Evolutionary conservation across 2,113 vertebrate genomes (phyloP), one percentile per base, ranked within the genome.

Genomic region (Microtus oregoni): DNA sequence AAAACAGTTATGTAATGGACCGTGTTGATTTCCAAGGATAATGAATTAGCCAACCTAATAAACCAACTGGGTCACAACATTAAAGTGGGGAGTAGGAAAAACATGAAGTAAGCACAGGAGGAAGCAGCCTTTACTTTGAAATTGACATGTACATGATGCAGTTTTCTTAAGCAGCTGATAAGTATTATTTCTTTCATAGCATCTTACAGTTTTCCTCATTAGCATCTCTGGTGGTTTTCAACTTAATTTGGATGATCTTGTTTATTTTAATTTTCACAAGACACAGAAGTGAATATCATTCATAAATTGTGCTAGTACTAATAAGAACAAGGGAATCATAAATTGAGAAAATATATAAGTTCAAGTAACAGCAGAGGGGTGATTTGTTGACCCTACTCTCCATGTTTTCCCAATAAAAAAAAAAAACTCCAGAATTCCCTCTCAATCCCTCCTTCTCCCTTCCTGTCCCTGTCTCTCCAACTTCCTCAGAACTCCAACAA

Each of bases 31-130:
- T 94, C 52, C 72, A 95, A 96, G 75, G 92, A 93, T 68, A 93
- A 92, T 89, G 96, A 97, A 97, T 96, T 89, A 86, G 85, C 61
- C 87, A 83, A 89, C 50, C 47, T 97, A 92, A 94, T 90, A 98
- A 91, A 97, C 44, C 96, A 96, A 55, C 8, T 67, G 58, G 63
- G 93, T 97, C 52, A 95, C 38, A 97, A 79, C 97, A 97, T 67
- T 77, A 90, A 96, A 94, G 65, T 55, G 50, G 79, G 79, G 52
- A 78, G 47, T 75, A 90, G 91, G 88, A 63, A 86, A 76, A 91
- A 75, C 73, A 38, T 50, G 19, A 41, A 73, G 52, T 96, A 17
- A 67, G 72, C 6, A 41, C 70, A 41, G 4, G 50, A 92, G 92
- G 47, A 11, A 89, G 61, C 26, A 89, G 19, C 30, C 75, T 41